Evolutionary conservation across 2,888 invertebrate genomes (phyloP), one percentile per base, ranked within the genome.

Genomic region (Andrena minutula): DNA sequence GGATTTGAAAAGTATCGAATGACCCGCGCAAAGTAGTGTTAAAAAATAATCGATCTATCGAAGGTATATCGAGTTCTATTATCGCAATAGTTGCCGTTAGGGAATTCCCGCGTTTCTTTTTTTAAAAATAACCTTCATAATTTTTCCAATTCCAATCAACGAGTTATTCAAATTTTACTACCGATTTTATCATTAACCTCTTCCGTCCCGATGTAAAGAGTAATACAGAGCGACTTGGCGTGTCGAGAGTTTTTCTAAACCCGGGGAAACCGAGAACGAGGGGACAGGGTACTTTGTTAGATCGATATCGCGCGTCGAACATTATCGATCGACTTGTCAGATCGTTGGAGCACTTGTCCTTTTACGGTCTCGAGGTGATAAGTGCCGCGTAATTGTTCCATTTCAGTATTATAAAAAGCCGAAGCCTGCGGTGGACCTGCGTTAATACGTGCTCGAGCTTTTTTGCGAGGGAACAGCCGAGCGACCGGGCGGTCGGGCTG

Each of bases 391-490:
- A 6, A 58, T 35, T 26, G 26, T 35, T 49, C 47, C 16, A n/a
- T 60, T 7, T 41, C 41, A 41, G 10, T 10, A 12, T n/a, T 49
- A 16, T 3, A 41, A 61, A 51, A 61, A 75, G 12, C 6, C 5
- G n/a, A 8, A 28, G 47, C 30, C 8, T 28, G 26, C 20, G 20
- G 61, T 35, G 30, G 70, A 30, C 30, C 77, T 74, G 53, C 53
- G 58, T 35, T 68, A 76, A 76, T 79, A 69, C 65, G 72, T 32
- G 66, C 56, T 49, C 26, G 61, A 51, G 77, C 41, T 75, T 82
- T 79, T 76, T 82, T 71, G 53, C 30, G 7, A 41, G 75, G 4
- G 64, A 53, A 66, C 12, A 69, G 76, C 63, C 63, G 75, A 75
- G 70, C 60, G 76, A 66, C 53, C 28, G 75, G 47, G 64, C 23